A percentile compares a stretch with the other conserved stretches of the same genome.
phyloP scores from a whole-genome alignment of 2,888 invertebrate genomes.

The Campaea margaritaria region DNA sequence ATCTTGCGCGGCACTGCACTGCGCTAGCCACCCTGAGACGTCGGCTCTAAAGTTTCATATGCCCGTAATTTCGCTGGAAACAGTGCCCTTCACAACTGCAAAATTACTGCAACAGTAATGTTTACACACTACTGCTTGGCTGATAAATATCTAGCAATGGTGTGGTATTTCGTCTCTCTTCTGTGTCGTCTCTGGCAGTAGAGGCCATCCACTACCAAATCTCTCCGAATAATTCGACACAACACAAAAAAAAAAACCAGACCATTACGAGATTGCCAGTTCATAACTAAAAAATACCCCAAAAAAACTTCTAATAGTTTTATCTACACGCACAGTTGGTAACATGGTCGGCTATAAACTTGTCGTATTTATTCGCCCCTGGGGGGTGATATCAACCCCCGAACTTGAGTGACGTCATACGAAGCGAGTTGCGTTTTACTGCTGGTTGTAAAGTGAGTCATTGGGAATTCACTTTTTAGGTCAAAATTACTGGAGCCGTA shows the following conservation, averaged over 20 bases:
- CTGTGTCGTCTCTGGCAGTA: too few species aligned
- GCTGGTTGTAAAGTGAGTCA: slow-evolving; percentile 50
- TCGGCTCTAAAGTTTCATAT: too few species aligned
- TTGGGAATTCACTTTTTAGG: slow-evolving; percentile 43
- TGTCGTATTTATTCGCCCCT: slow-evolving; percentile 56
- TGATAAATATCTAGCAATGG: too few species aligned
- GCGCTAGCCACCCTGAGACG: too few species aligned
- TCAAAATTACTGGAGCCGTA: slow-evolving; percentile 27
- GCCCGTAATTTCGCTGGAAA: too few species aligned
- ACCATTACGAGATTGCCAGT: slow-evolving; percentile 36
- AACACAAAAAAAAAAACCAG: slow-evolving; percentile 3
- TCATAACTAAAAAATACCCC: slow-evolving; percentile 25
- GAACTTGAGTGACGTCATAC: slow-evolving; percentile 48
- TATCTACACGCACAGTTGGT: slow-evolving; percentile 42
- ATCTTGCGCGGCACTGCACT: too few species aligned
- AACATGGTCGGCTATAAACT: slow-evolving; percentile 46
- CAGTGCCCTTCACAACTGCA: too few species aligned
- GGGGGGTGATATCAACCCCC: slow-evolving; percentile 42
- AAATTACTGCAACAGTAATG: too few species aligned
- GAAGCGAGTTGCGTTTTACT: slow-evolving; percentile 44
- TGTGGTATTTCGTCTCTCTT: too few species aligned
- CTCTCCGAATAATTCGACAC: background rate
- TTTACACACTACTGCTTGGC: too few species aligned
- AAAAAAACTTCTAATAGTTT: slow-evolving; percentile 38
- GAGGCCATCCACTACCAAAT: background rate